These are phyloP conservation scores for Drosophila sordidula DNA, from an alignment of 2,888 invertebrate species.

Conservation along the genomic window DNA sequence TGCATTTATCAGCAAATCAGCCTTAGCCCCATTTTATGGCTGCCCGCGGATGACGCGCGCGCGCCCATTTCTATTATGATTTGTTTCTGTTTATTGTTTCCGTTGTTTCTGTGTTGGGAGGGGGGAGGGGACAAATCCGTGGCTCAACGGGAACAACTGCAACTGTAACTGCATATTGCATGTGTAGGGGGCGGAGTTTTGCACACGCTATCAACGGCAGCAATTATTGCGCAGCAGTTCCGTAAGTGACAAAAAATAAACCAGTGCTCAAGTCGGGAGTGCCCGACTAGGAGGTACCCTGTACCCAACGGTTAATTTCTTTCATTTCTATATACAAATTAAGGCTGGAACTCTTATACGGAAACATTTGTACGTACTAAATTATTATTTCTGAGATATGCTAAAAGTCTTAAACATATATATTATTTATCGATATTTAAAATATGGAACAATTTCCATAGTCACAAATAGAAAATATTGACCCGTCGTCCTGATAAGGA, in stretches of 20 bases:
- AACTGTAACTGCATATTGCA: conserved; percentile 28
- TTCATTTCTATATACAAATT: too few species aligned
- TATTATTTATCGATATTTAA: too few species aligned
- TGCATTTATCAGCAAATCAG: conserved; percentile 30
- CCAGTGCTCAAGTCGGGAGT: neutral
- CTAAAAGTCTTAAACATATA: too few species aligned
- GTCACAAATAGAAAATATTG: too few species aligned
- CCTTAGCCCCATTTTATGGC: conserved; percentile 20
- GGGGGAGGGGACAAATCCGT: conserved; percentile 6
- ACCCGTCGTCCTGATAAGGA: too few species aligned
- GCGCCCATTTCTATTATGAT: conserved; percentile 7
- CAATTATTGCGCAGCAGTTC: conserved; percentile 53
- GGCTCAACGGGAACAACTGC: conserved; percentile 20
- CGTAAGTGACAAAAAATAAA: conserved; percentile 6
- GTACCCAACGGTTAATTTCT: neutral
- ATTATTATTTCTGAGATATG: too few species aligned
- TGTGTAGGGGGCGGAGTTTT: neutral
- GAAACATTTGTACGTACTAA: too few species aligned
- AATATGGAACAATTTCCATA: too few species aligned
- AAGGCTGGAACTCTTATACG: too few species aligned
- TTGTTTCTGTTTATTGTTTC: conserved; percentile 9
- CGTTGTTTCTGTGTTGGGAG: neutral
- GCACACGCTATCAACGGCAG: conserved; percentile 23
- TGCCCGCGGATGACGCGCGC: conserved; percentile 3
- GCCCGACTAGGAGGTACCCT: neutral